phyloP scores from a whole-genome alignment of 2,797 vertebrate genomes.

The Antennarius maculatus region DNA sequence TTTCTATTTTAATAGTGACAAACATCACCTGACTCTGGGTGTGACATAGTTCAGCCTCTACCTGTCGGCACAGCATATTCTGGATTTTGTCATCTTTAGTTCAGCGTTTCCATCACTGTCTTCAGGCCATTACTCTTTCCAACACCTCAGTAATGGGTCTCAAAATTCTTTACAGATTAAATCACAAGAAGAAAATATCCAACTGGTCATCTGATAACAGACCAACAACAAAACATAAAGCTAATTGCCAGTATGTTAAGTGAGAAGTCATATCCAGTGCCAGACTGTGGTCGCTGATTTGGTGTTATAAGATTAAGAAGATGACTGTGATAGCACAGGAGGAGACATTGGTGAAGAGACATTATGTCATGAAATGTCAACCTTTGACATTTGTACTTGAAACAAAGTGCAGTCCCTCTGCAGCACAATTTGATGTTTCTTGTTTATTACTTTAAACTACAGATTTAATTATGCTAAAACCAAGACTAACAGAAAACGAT shows the following conservation, averaged over 20 bases:
- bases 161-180: conserved; percentile 69
- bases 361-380: conserved; percentile 45
- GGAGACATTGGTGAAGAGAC: conserved; percentile 38
- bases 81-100: conserved; percentile 40
- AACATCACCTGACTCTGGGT: conserved; percentile 45
- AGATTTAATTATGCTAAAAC: background rate
- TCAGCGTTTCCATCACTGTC: conserved; percentile 54
- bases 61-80: conserved; percentile 64
- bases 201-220: conserved; percentile 60
- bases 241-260: conserved; percentile 50
- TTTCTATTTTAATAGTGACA: conserved; percentile 55
- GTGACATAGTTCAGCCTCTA: conserved; percentile 39
- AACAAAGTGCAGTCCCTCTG: background rate
- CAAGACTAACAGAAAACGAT: background rate
- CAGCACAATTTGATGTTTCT: background rate
- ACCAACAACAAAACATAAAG: conserved; percentile 63
- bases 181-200: conserved; percentile 73
- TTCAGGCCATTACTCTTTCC: conserved; percentile 53
- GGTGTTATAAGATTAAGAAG: conserved; percentile 52
- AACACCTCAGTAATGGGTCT: conserved; percentile 62
- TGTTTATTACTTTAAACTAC: background rate
- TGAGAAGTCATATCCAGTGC: conserved; percentile 48
- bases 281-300: conserved; percentile 44
- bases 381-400: conserved; percentile 31
- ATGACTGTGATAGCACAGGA: conserved; percentile 15